Evolutionary conservation across 2,797 vertebrate species (phyloP).

Genomic region (Bovichtus diacanthus): DNA sequence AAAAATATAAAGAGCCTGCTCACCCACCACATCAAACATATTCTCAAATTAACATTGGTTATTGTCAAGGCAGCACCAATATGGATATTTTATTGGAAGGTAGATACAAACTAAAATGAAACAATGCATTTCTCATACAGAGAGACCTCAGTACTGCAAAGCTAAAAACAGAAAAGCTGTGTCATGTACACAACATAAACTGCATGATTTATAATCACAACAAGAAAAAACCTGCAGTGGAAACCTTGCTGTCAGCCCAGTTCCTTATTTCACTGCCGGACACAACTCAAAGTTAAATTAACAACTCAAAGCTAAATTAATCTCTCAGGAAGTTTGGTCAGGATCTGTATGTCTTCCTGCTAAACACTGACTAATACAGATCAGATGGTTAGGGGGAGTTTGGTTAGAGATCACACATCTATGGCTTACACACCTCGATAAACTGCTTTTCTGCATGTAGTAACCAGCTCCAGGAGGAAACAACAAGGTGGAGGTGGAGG

Average conservation of each 20-base stretch:
- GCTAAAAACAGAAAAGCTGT: conserved; percentile 12
- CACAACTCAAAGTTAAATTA: conserved; percentile 19
- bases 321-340: conserved; percentile 18
- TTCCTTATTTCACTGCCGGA: not conserved
- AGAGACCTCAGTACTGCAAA: conserved; percentile 1
- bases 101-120: conserved; percentile 19
- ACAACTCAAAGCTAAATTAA: conserved; percentile 15
- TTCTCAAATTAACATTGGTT: conserved; percentile 11
- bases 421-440: conserved; percentile 3
- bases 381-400: conserved; percentile 3
- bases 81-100: conserved; percentile 45
- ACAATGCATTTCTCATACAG: conserved; percentile 5
- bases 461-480: conserved; percentile 16
- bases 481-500: not conserved
- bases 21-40: not conserved
- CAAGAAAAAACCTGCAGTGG: conserved; percentile 2
- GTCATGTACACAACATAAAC: conserved; percentile 5
- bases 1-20: not conserved
- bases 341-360: not conserved
- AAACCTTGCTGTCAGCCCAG: not conserved
- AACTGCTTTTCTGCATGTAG: not conserved
- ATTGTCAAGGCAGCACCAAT: conserved; percentile 52
- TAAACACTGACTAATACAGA: not conserved
- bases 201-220: conserved; percentile 18
- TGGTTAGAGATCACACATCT: not conserved